phyloP scores from a whole-genome alignment of 2,113 vertebrate species.

The Paratilapia polleni region DNA sequence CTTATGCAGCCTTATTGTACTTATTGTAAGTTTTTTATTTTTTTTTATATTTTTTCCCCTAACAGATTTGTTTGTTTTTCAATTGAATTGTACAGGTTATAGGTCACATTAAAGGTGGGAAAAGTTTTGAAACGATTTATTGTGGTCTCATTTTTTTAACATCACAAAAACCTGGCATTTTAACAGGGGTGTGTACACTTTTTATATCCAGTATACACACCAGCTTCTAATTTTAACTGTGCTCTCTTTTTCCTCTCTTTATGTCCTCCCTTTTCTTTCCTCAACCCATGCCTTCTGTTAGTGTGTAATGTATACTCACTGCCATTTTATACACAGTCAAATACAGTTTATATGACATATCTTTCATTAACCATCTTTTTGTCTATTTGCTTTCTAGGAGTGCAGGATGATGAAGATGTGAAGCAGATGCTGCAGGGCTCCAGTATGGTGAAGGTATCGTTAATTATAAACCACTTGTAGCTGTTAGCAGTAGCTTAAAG shows the following conservation, averaged over 20 bases:
- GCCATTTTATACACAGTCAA: not conserved
- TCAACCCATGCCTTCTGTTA: not conserved
- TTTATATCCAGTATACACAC: not conserved
- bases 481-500: not conserved
- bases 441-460: constrained; percentile 77
- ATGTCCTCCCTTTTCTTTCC: not conserved
- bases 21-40: too few relatives aligned
- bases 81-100: too few relatives aligned
- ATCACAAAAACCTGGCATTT: too few relatives aligned
- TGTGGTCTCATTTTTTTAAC: too few relatives aligned
- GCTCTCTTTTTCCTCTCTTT: not conserved
- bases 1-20: too few relatives aligned
- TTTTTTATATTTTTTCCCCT: too few relatives aligned
- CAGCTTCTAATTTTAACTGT: constrained; percentile 9
- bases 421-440: constrained; percentile 88
- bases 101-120: too few relatives aligned
- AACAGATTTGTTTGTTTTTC: too few relatives aligned
- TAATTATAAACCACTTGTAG: not conserved
- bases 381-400: constrained; percentile 74
- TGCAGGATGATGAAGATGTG: constrained; percentile 89
- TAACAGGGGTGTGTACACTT: too few relatives aligned
- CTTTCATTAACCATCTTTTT: not conserved
- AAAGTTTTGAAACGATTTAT: too few relatives aligned
- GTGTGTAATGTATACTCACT: not conserved
- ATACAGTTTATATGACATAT: not conserved